Evolutionary conservation across 2,113 vertebrate genomes (phyloP).

Genomic region (Zingel zingel): DNA sequence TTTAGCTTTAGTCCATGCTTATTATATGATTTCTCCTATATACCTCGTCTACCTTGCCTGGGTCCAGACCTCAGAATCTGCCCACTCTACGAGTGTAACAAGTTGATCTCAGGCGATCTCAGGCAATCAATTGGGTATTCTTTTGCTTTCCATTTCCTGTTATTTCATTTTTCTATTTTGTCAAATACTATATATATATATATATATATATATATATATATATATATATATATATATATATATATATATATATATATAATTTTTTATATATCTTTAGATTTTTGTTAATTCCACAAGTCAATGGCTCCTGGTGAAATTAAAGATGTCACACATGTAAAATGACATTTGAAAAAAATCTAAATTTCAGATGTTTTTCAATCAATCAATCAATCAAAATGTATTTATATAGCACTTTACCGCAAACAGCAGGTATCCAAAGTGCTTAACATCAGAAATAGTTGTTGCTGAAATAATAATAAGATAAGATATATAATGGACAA

Average conservation of each 20-base stretch:
- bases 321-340: background rate
- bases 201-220: no score
- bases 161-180: background rate
- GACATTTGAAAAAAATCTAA: background rate
- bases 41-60: background rate
- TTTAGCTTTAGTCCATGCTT: background rate
- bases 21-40: background rate
- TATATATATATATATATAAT: background rate
- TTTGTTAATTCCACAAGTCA: background rate
- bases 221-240: no score
- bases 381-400: no score
- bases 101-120: no score
- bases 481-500: no score
- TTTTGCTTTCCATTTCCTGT: background rate
- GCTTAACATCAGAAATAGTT: no score
- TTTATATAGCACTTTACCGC: no score
- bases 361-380: background rate
- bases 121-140: background rate
- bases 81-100: no score
- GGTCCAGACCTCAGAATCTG: no score
- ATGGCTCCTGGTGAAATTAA: background rate
- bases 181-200: background rate
- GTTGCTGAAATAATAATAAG: no score
- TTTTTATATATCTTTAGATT: background rate
- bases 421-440: no score